Percentiles rank a stretch among this genome's conserved stretches.
Conservation (phyloP, 92 coral and sea anemone species). For the Meandrina meandrites region DNA sequence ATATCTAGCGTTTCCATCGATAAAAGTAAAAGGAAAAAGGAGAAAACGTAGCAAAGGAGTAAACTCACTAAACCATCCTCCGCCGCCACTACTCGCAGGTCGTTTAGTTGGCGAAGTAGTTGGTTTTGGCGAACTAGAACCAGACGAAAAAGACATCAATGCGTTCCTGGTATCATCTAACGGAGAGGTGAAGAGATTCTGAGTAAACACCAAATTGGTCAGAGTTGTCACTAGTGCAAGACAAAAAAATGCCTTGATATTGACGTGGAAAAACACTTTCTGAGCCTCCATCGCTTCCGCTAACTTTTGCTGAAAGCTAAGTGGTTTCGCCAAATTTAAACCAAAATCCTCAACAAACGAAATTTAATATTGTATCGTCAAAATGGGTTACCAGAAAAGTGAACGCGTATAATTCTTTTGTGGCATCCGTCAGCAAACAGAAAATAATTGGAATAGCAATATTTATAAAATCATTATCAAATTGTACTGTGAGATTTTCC, state of each 20-base stretch:
- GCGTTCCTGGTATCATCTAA: conserved; percentile 36
- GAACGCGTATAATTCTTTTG: conserved; percentile 2
- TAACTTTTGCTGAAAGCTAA: neutral
- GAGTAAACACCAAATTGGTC: conserved; percentile 11
- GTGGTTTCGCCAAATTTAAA: no score
- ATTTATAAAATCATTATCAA: neutral
- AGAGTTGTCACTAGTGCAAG: conserved; percentile 7
- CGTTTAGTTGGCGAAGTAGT: neutral
- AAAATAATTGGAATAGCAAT: neutral
- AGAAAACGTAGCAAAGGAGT: no score
- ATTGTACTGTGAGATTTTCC: no score
- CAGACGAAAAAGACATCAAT: conserved; percentile 23
- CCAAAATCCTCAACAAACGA: neutral
- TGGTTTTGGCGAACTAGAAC: conserved; percentile 7
- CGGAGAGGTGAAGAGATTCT: conserved; percentile 11
- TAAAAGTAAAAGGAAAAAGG: no score
- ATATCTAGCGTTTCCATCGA: no score
- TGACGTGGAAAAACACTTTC: neutral
- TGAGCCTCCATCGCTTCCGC: neutral
- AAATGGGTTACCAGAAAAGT: neutral
- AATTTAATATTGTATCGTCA: neutral
- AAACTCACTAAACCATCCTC: neutral
- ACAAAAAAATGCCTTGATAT: conserved; percentile 12
- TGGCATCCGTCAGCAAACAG: neutral
- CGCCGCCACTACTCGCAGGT: neutral